Percentiles rank a stretch among this genome's conserved stretches.
phyloP scores from a whole-genome alignment of 2,888 invertebrate species.

The Ochropacha duplaris region DNA sequence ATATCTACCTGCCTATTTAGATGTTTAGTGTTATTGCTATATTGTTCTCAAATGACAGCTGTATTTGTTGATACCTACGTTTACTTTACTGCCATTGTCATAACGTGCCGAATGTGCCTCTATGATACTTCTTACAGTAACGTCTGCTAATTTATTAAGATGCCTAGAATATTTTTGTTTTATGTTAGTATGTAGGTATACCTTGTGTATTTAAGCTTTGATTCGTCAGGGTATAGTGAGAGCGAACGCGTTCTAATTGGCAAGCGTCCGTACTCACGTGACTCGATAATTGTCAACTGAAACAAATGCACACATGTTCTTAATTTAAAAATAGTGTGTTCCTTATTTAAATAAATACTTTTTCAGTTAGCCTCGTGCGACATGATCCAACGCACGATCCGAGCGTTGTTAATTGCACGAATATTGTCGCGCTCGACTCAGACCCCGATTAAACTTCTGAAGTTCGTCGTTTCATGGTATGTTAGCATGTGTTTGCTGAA shows the following conservation, averaged over 20 bases:
- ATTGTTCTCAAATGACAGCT: constrained; percentile 31
- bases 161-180: too few species aligned
- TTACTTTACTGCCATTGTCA: constrained; percentile 11
- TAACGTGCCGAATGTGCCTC: constrained; percentile 7
- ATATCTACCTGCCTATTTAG: constrained; percentile 24
- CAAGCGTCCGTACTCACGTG: not conserved
- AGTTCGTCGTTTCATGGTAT: not conserved
- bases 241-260: not conserved
- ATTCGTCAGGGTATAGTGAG: not conserved
- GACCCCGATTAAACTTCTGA: not conserved
- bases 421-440: not conserved
- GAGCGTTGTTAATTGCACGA: not conserved
- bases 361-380: not conserved
- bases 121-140: constrained; percentile 9
- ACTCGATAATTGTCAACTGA: not conserved
- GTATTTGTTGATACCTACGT: constrained; percentile 20
- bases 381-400: not conserved
- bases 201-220: not conserved
- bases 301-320: not conserved
- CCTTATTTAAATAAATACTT: not conserved
- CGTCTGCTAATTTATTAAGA: not conserved
- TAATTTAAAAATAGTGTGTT: not conserved
- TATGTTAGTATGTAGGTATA: too few species aligned
- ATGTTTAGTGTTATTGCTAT: constrained; percentile 30
- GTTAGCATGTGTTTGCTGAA: not conserved